phyloP scores from a whole-genome alignment of 2,113 vertebrate genomes.

The Orientallactaga bullata region DNA sequence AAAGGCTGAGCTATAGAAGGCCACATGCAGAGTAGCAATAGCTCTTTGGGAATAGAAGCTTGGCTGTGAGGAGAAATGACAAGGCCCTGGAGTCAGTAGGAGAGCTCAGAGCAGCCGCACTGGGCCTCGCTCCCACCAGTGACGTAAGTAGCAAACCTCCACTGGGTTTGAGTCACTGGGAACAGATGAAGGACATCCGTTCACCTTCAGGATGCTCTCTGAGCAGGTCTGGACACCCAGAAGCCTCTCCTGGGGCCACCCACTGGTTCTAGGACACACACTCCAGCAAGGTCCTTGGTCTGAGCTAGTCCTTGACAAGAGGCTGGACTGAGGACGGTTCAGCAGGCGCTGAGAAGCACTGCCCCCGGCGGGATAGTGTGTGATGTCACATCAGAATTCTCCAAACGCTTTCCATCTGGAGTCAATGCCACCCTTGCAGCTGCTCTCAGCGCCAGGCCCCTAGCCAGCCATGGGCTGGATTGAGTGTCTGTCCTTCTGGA shows the following conservation, averaged over 20 bases:
- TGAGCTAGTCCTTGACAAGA: not conserved
- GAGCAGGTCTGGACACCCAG: not conserved
- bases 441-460: not conserved
- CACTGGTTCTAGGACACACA: not conserved
- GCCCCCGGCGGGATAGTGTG: not conserved
- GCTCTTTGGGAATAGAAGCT: not conserved
- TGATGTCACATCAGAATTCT: constrained; percentile 72
- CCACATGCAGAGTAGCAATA: not conserved
- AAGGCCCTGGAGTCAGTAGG: not conserved
- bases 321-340: not conserved
- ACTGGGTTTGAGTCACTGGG: not conserved
- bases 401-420: constrained; percentile 77
- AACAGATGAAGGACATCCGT: rapidly evolving
- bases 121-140: not conserved
- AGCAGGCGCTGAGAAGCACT: not conserved
- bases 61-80: not conserved
- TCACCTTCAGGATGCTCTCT: not conserved
- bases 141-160: not conserved
- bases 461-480: not conserved
- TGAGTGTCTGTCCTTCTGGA: not conserved
- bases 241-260: not conserved
- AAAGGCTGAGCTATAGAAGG: not conserved
- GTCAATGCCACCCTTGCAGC: constrained; percentile 59
- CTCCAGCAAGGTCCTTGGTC: not conserved
- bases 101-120: not conserved